Evolutionary conservation across 2,113 vertebrate species (phyloP).

Genomic region (Seriola aureovittata): DNA sequence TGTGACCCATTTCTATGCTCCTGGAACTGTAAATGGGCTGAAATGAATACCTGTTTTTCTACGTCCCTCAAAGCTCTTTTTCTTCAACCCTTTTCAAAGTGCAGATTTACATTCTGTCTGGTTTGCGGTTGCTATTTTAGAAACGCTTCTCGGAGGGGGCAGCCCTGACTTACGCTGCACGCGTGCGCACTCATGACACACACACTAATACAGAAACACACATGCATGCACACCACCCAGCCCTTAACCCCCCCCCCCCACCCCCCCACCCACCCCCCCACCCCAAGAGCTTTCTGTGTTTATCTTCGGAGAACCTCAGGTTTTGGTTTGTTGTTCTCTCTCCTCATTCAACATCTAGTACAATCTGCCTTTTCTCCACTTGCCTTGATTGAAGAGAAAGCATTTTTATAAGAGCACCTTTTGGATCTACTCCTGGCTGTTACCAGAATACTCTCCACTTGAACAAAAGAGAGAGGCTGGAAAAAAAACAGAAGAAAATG

Average conservation of each 20-base stretch:
- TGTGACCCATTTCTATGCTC: slow-evolving; percentile 78
- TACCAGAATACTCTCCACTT: slow-evolving; percentile 31
- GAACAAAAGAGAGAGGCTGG: slow-evolving; percentile 27
- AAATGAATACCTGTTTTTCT: slow-evolving; percentile 84
- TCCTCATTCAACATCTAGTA: slow-evolving; percentile 71
- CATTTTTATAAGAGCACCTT: slow-evolving; percentile 36
- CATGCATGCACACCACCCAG: slow-evolving; percentile 24
- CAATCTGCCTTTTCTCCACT: slow-evolving; percentile 73
- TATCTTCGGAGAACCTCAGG: slow-evolving; percentile 74
- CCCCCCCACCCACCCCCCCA: slow-evolving; percentile 44
- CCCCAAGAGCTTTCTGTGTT: slow-evolving; percentile 73
- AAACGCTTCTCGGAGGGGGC: slow-evolving; percentile 69
- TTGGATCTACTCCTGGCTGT: slow-evolving; percentile 21
- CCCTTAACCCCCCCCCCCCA: slow-evolving; percentile 47
- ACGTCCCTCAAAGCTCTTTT: slow-evolving; percentile 73
- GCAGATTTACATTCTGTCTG: slow-evolving; percentile 85
- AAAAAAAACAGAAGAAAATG: neutral
- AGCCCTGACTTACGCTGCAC: slow-evolving; percentile 33
- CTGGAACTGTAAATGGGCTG: slow-evolving; percentile 76
- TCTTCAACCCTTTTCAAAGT: slow-evolving; percentile 76
- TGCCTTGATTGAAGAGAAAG: slow-evolving; percentile 56
- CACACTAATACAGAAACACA: neutral
- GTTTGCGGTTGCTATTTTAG: slow-evolving; percentile 84
- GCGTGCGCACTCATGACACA: slow-evolving; percentile 18
- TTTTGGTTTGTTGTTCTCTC: slow-evolving; percentile 77